Percentiles rank a stretch among this genome's conserved stretches.
These are phyloP conservation scores for Halichoeres trimaculatus DNA, from an alignment of 2,113 vertebrate species.

Conservation along the genomic window DNA sequence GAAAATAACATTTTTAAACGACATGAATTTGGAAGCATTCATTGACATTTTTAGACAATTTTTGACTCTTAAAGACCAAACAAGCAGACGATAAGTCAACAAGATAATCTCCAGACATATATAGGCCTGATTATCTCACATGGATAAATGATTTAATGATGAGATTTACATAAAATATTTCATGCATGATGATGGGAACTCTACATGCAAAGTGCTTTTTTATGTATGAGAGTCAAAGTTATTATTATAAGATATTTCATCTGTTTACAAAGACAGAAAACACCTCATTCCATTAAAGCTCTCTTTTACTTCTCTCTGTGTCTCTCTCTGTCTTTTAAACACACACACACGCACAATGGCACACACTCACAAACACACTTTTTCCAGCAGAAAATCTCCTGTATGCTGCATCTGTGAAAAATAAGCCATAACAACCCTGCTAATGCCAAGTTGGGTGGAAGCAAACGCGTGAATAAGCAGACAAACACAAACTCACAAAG, in stretches of 20 bases:
- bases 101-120: too few relatives aligned
- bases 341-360: background rate
- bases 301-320: background rate
- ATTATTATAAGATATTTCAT: too few relatives aligned
- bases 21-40: too few relatives aligned
- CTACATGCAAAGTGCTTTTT: background rate
- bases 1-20: too few relatives aligned
- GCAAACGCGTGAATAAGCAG: constrained; percentile 71
- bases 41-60: too few relatives aligned
- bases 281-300: background rate
- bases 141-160: too few relatives aligned
- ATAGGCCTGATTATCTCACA: too few relatives aligned
- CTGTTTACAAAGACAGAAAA: background rate
- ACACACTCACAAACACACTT: constrained; percentile 16
- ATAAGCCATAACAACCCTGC: constrained; percentile 28
- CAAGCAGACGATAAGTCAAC: too few relatives aligned
- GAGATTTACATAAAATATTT: background rate
- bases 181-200: background rate
- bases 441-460: constrained; percentile 65
- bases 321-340: too few relatives aligned
- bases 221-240: too few relatives aligned
- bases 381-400: background rate
- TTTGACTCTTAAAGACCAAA: too few relatives aligned
- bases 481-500: constrained; percentile 65
- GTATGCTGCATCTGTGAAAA: constrained; percentile 42